Percentiles rank a stretch among this genome's conserved stretches.
phyloP scores from a whole-genome alignment of 2,888 invertebrate species.

The Polyploca ridens region DNA sequence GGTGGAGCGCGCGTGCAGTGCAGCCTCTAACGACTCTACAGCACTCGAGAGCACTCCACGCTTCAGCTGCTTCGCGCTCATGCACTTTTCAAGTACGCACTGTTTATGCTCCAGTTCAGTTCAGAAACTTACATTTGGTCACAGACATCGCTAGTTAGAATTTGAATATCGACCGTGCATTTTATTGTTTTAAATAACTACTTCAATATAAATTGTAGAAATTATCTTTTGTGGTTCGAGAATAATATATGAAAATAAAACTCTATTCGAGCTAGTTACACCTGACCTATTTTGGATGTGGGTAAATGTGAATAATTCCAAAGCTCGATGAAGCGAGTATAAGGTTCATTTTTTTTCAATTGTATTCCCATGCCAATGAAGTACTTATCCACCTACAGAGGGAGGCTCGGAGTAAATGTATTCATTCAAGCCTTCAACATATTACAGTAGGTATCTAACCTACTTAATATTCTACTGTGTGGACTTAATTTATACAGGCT shows the following conservation, averaged over 20 bases:
- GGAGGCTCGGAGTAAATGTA: too few species aligned
- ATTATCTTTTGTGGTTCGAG: neutral
- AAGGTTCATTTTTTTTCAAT: neutral
- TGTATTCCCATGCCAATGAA: too few species aligned
- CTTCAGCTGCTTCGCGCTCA: conserved; percentile 64
- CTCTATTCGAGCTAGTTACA: conserved; percentile 22
- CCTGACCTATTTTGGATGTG: conserved; percentile 16
- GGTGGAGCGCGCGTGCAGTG: conserved; percentile 30
- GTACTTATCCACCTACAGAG: too few species aligned
- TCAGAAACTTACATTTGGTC: conserved; percentile 53
- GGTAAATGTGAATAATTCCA: conserved; percentile 7
- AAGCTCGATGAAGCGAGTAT: neutral
- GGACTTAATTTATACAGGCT: neutral
- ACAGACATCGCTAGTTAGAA: conserved; percentile 48
- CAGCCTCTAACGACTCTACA: conserved; percentile 67
- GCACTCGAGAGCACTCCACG: conserved; percentile 59
- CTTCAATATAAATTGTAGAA: conserved; percentile 12
- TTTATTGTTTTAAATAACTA: conserved; percentile 17
- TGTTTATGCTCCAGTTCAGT: conserved; percentile 75
- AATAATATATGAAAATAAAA: conserved; percentile 6
- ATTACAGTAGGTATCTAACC: neutral
- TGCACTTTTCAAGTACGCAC: conserved; percentile 78
- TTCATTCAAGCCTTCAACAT: too few species aligned
- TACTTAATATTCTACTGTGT: neutral
- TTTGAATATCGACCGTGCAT: conserved; percentile 45